Evolutionary conservation across 1,140 invertebrate species (phyloP).

Genomic region (Diprion similis): DNA sequence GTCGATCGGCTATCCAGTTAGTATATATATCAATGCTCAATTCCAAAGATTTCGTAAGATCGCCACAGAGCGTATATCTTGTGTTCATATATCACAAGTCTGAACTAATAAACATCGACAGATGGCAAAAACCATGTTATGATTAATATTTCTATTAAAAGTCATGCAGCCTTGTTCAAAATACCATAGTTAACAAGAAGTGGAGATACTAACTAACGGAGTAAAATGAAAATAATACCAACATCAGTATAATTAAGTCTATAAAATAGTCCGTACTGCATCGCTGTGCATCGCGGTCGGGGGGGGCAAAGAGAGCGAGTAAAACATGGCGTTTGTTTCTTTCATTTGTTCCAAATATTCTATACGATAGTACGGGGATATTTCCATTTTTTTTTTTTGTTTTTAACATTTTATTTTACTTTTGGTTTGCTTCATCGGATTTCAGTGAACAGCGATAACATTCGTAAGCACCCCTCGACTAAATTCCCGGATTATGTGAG

Average conservation of each 20-base stretch:
- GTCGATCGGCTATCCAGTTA: too few relatives aligned
- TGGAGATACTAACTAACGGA: constrained; percentile 6
- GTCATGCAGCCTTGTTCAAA: constrained; percentile 28
- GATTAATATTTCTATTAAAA: constrained; percentile 46
- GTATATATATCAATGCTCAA: too few relatives aligned
- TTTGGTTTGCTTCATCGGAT: background rate
- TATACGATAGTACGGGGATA: constrained; percentile 13
- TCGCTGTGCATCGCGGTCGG: constrained; percentile 37
- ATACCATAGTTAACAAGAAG: constrained; percentile 19
- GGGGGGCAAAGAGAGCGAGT: constrained; percentile 38
- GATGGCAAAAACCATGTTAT: constrained; percentile 55
- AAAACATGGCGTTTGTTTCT: constrained; percentile 59
- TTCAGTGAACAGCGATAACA: background rate
- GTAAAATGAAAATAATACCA: constrained; percentile 16
- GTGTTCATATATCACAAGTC: background rate
- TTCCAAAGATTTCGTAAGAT: background rate
- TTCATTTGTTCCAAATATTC: constrained; percentile 40
- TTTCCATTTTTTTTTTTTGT: background rate
- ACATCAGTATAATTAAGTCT: constrained; percentile 21
- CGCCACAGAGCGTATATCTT: background rate
- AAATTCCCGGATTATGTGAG: too few relatives aligned
- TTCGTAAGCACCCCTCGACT: background rate
- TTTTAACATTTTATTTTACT: background rate
- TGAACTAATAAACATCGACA: constrained; percentile 48
- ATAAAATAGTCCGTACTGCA: constrained; percentile 31